Evolutionary conservation across 2,797 vertebrate species (phyloP).

Genomic region (Pithecia hirsuta): DNA sequence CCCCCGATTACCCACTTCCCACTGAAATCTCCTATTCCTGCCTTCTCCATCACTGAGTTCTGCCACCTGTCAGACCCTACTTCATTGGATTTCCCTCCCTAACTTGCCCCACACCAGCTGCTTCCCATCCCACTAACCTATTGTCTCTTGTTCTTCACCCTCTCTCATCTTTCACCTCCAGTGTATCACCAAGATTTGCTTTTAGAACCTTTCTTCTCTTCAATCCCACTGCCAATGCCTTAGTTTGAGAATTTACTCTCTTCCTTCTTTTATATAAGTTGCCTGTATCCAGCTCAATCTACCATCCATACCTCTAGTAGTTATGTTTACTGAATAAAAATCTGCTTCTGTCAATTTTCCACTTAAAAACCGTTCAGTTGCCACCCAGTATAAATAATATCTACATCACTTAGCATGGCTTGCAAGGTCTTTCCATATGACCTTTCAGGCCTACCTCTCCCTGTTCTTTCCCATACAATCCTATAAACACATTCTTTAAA

Average conservation of each 20-base stretch:
- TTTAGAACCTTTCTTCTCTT: neutral
- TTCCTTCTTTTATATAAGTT: neutral
- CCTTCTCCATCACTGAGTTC: neutral
- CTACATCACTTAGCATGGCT: neutral
- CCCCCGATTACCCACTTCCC: neutral
- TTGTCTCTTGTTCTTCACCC: neutral
- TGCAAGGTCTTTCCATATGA: neutral
- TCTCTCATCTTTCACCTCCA: neutral
- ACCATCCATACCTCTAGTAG: neutral
- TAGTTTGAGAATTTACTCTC: neutral
- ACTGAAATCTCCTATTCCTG: neutral
- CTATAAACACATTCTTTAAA: neutral
- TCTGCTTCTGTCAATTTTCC: neutral
- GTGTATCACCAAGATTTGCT: neutral
- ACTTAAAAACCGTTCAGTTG: neutral
- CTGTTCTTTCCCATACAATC: neutral
- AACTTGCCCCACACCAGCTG: neutral
- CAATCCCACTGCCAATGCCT: neutral
- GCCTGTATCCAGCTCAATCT: neutral
- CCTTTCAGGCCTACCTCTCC: neutral
- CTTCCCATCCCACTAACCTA: neutral
- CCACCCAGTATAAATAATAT: conserved; percentile 7
- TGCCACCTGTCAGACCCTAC: neutral
- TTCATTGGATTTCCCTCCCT: neutral
- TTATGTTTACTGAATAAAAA: conserved; percentile 35